Base-by-base conservation (phyloP, 2,113 vertebrate species). In the Xenopus laevis region DNA sequence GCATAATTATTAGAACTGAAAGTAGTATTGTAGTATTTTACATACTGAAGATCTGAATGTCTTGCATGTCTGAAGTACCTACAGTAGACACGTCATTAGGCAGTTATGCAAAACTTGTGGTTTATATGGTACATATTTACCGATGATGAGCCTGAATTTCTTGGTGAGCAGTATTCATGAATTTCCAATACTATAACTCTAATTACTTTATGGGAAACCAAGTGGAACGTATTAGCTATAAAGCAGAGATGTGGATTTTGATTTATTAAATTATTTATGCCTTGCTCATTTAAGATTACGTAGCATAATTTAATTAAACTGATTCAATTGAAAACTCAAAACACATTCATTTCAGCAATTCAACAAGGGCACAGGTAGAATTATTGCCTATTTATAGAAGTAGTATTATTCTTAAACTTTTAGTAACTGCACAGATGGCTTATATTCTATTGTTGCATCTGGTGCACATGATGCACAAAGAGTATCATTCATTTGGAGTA, bases 271-370 rank as follows among this genome's bases (percentile, higher is more conserved):
- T 70, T 70, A 77, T 77, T 69, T 70, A 77, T 64, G 74, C 67
- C 69, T 70, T 77, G 74, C 59, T 77, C 66, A 70, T 77, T 77
- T 70, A 77, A n/a, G 66, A 77, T 77, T 77, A 70, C 46, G 74
- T 64, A 70, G 74, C 57, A 58, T 77, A 70, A 77, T 77, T 77
- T 70, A 77, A 77, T 77, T 77, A 70, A 77, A 77, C 50, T 70
- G 57, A 77, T 77, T 77, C 58, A 77, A 70, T 70, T 70, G 67
- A 77, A 70, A 77, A 64, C 65, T 62, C 66, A 76, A 69, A 67
- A 76, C 58, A 61, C 58, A 64, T 69, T 68, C 59, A 18, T 53
- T 62, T 52, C 57, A 68, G 57, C 23, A 69, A 69, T 45, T 45
- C 60, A n/a, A 50, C 16, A 45, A 46, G 62, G 47, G 30, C 74